Evolutionary conservation across 2,797 vertebrate genomes (phyloP).

Genomic region (Crocodylus rhombifer): DNA sequence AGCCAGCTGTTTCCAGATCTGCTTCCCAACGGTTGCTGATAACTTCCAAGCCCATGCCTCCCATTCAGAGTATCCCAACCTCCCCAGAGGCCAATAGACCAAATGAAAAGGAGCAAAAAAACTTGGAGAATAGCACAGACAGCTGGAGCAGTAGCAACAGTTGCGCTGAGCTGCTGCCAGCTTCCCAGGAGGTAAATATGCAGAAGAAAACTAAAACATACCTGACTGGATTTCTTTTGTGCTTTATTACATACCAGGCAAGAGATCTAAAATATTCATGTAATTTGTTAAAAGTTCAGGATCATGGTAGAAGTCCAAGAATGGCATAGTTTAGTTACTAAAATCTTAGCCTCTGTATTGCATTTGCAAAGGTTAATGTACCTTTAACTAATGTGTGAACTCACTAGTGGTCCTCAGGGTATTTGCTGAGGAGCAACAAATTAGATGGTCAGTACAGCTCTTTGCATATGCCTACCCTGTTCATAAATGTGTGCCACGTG

Average conservation of each 20-base stretch:
- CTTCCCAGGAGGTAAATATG: background rate
- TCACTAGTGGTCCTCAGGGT: background rate
- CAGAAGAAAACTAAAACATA: background rate
- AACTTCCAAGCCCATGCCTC: constrained; percentile 47
- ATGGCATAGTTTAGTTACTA: background rate
- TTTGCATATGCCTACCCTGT: background rate
- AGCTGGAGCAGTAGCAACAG: background rate
- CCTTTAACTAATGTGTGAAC: background rate
- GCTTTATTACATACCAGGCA: background rate
- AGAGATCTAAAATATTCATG: background rate
- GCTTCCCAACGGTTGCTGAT: constrained; percentile 63
- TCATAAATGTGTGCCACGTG: background rate
- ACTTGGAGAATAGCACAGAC: background rate
- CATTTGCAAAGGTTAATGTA: background rate
- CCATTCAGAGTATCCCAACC: constrained; percentile 68
- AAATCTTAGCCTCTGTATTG: accelerated
- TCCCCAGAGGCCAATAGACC: background rate
- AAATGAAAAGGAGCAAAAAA: background rate
- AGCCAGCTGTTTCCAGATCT: constrained; percentile 28
- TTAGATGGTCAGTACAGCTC: background rate
- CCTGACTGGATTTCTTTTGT: accelerated
- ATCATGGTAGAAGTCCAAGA: background rate
- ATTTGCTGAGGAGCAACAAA: background rate
- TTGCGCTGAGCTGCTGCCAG: background rate
- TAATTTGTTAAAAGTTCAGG: accelerated